Percentiles rank a stretch among this genome's conserved stretches.
phyloP scores from a whole-genome alignment of 2,797 vertebrate species.

The Furcifer pardalis region DNA sequence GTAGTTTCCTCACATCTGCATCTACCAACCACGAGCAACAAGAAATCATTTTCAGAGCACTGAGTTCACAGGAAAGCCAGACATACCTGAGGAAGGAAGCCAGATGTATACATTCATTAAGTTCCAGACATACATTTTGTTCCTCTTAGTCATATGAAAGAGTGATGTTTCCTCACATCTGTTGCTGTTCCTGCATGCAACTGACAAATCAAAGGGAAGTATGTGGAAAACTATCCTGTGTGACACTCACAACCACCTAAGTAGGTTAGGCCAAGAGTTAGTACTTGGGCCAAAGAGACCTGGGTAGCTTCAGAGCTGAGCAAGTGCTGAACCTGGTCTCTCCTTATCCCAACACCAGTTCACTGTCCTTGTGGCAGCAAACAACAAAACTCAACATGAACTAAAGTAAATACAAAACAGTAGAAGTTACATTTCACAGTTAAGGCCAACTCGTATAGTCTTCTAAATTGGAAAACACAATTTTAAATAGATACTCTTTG shows the following conservation, averaged over 20 bases:
- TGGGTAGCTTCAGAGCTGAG: neutral
- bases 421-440: neutral
- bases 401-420: neutral
- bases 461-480: neutral
- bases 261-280: neutral
- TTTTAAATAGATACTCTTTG: no score
- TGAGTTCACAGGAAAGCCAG: neutral
- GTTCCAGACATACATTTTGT: slow-evolving; percentile 11
- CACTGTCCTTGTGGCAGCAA: neutral
- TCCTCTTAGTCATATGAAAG: slow-evolving; percentile 1
- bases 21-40: neutral
- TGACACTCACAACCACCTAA: neutral
- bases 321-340: neutral
- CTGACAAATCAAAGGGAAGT: neutral
- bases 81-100: neutral
- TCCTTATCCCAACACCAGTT: neutral
- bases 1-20: neutral
- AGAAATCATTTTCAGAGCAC: neutral
- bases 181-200: no score
- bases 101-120: neutral
- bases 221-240: neutral
- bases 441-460: neutral
- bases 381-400: neutral
- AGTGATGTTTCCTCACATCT: neutral
- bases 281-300: neutral